A percentile compares a stretch with the other conserved stretches of the same genome.
Evolutionary conservation across 2,797 vertebrate genomes (phyloP).

Genomic region (Eremophila alpestris): DNA sequence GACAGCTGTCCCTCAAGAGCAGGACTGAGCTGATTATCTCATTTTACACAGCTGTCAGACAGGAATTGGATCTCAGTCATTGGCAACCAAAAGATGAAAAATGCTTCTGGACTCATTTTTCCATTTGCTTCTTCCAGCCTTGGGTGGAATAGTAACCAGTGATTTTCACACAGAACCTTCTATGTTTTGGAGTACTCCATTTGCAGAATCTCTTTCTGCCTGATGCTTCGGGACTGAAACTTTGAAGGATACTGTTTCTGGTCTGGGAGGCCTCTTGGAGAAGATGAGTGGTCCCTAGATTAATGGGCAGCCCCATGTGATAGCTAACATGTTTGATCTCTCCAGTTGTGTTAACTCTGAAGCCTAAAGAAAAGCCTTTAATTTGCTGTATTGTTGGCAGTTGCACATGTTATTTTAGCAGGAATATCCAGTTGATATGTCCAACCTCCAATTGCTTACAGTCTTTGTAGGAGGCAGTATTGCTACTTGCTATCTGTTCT

Average conservation of each 20-base stretch:
- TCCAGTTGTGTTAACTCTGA: not conserved
- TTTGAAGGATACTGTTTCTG: not conserved
- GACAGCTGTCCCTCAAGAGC: constrained; percentile 43
- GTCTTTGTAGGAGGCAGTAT: not conserved
- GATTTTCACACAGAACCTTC: not conserved
- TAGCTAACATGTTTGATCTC: not conserved
- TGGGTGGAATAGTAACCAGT: not conserved
- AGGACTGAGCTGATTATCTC: not conserved
- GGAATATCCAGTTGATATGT: not conserved
- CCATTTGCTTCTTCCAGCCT: not conserved
- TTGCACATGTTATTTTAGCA: not conserved
- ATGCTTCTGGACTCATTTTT: not conserved
- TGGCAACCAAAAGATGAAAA: not conserved
- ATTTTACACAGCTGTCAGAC: constrained; percentile 31
- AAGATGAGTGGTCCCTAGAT: not conserved
- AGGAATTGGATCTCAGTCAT: not conserved
- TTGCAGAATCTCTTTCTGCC: not conserved
- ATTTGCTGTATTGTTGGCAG: not conserved
- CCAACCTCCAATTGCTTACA: not conserved
- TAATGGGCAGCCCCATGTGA: not conserved
- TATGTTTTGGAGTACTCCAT: not conserved
- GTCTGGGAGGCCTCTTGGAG: not conserved
- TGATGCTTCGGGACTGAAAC: not conserved
- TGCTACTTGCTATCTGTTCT: not conserved
- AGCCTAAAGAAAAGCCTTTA: not conserved